Conservation (phyloP, 2,113 vertebrate genomes). For the Thamnaconus septentrionalis region DNA sequence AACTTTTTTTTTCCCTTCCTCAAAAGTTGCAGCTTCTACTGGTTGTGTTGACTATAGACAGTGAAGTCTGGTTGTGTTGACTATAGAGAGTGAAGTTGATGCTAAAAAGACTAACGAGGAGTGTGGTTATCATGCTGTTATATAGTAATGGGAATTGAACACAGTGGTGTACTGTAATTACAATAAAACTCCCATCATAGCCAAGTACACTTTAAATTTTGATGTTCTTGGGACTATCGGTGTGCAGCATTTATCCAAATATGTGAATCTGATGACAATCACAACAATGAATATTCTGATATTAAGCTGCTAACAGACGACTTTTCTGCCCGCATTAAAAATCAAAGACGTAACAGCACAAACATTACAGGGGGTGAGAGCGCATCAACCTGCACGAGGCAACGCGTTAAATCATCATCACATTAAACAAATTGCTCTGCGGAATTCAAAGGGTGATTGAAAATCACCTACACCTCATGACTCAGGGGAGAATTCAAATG, state of each 20-base stretch:
- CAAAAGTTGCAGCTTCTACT: background rate
- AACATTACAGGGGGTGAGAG: too few relatives aligned
- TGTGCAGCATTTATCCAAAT: too few relatives aligned
- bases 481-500: slow-evolving; percentile 4
- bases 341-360: background rate
- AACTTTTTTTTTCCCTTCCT: too few relatives aligned
- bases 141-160: too few relatives aligned
- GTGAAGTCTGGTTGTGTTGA: background rate
- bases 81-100: background rate
- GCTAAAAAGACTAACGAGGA: too few relatives aligned
- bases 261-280: background rate
- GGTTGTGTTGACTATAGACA: background rate
- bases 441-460: background rate
- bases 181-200: too few relatives aligned
- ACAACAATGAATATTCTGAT: background rate
- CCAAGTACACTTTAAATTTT: too few relatives aligned
- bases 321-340: background rate
- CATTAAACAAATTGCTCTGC: background rate
- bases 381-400: too few relatives aligned
- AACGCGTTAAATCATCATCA: too few relatives aligned
- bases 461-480: background rate
- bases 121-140: too few relatives aligned
- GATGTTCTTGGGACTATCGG: too few relatives aligned
- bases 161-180: too few relatives aligned
- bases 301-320: background rate